Conservation (phyloP, 92 coral and sea anemone species). For the Porites divaricata region DNA sequence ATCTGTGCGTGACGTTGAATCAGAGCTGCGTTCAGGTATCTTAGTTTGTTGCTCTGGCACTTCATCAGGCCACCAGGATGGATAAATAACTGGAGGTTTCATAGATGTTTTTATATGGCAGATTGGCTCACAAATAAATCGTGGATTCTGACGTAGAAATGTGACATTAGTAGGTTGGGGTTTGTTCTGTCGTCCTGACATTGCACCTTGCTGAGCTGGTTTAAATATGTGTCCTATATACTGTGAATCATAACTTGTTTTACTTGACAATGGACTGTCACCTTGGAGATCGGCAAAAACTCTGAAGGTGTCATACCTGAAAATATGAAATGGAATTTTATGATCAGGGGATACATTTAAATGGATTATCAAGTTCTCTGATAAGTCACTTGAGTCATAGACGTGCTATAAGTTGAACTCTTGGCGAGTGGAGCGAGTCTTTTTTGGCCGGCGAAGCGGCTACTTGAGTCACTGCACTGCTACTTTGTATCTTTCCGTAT, state of each 20-base stretch:
- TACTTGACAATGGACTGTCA: constrained; percentile 10
- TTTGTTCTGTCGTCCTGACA: constrained; percentile 87
- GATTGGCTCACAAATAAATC: constrained; percentile 93
- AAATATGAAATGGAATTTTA: constrained; percentile 5
- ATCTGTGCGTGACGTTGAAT: constrained; percentile 91
- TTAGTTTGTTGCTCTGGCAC: constrained; percentile 62
- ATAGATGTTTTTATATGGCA: constrained; percentile 82
- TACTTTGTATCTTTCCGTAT: too few relatives aligned
- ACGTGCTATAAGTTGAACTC: too few relatives aligned
- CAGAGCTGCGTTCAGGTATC: constrained; percentile 75
- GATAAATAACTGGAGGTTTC: constrained; percentile 40
- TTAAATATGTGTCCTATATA: constrained; percentile 79
- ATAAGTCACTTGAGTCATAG: too few relatives aligned
- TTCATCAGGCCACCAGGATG: constrained; percentile 96
- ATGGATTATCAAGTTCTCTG: background rate
- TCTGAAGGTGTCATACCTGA: constrained; percentile 81
- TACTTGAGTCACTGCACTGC: too few relatives aligned
- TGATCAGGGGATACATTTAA: background rate
- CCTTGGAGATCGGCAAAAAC: constrained; percentile 81
- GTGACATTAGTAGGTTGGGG: constrained; percentile 95
- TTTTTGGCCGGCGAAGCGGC: too few relatives aligned
- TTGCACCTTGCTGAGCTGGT: constrained; percentile 66
- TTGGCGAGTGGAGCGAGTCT: too few relatives aligned
- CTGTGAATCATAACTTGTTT: constrained; percentile 84
- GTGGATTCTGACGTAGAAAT: constrained; percentile 89